Evolutionary conservation across 1,140 invertebrate genomes (phyloP).

Genomic region (Monochamus saltuarius): DNA sequence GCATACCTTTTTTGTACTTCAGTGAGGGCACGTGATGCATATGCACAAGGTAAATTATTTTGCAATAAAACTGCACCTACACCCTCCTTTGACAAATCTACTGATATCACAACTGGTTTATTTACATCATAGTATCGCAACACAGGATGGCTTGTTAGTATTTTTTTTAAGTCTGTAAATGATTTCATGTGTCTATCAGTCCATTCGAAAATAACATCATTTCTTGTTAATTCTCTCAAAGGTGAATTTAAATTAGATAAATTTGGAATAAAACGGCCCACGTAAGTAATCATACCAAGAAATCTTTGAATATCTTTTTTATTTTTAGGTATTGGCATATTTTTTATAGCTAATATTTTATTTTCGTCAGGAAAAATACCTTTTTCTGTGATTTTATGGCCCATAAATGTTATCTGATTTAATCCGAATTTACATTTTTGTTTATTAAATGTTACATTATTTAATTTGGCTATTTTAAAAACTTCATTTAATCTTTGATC

Average conservation of each 20-base stretch:
- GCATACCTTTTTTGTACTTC: too few relatives aligned
- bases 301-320: constrained; percentile 42
- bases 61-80: too few relatives aligned
- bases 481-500: constrained; percentile 37
- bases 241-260: too few relatives aligned
- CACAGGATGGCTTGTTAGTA: too few relatives aligned
- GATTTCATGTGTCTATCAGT: too few relatives aligned
- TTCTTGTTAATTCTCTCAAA: neutral
- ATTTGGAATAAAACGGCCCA: neutral
- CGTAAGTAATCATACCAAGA: constrained; percentile 41
- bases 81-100: too few relatives aligned
- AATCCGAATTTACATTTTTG: constrained; percentile 46
- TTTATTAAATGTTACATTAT: constrained; percentile 25
- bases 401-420: constrained; percentile 1
- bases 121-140: too few relatives aligned
- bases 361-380: constrained; percentile 13
- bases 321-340: constrained; percentile 37
- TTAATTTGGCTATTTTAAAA: constrained; percentile 26
- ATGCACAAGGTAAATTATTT: too few relatives aligned
- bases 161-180: too few relatives aligned
- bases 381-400: constrained; percentile 3
- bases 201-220: neutral
- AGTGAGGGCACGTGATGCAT: too few relatives aligned
- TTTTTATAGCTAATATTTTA: constrained; percentile 33
- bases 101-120: too few relatives aligned